Percentiles rank a stretch among this genome's conserved stretches.
Conservation (phyloP, 2,888 invertebrate genomes). For the Nomada hirtipes region DNA sequence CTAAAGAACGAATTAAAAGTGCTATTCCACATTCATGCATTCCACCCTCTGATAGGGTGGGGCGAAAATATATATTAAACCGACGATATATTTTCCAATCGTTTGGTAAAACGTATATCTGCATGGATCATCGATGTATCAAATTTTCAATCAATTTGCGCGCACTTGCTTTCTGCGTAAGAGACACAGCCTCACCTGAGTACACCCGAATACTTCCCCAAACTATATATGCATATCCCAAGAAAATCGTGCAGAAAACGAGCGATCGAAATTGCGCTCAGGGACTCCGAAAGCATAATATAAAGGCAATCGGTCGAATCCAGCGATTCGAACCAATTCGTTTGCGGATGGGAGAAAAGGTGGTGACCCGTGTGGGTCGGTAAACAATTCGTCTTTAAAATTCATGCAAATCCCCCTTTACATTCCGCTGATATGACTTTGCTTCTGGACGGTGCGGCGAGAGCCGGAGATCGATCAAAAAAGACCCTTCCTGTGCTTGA, state of each 20-base stretch:
- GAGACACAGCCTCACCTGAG: no score
- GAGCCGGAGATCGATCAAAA: constrained; percentile 18
- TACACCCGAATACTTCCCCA: background rate
- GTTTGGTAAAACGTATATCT: background rate
- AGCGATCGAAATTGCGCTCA: background rate
- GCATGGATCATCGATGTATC: no score
- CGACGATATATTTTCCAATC: background rate
- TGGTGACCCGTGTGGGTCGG: background rate
- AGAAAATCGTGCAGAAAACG: background rate
- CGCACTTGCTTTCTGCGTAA: no score
- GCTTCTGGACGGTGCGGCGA: background rate
- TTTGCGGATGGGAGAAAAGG: background rate
- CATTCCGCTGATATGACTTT: constrained; percentile 24
- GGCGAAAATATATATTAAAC: background rate
- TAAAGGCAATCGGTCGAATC: constrained; percentile 10
- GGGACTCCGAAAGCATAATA: background rate
- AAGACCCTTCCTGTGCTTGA: background rate
- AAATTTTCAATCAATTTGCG: no score
- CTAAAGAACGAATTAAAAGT: background rate
- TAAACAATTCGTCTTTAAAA: constrained; percentile 48
- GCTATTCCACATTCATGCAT: no score
- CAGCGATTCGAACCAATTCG: constrained; percentile 5
- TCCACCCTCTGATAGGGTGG: no score
- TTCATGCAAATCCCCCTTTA: constrained; percentile 44
- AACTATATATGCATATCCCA: background rate